Base-by-base conservation (phyloP, 2,113 vertebrate species). In the Onychostoma macrolepis region DNA sequence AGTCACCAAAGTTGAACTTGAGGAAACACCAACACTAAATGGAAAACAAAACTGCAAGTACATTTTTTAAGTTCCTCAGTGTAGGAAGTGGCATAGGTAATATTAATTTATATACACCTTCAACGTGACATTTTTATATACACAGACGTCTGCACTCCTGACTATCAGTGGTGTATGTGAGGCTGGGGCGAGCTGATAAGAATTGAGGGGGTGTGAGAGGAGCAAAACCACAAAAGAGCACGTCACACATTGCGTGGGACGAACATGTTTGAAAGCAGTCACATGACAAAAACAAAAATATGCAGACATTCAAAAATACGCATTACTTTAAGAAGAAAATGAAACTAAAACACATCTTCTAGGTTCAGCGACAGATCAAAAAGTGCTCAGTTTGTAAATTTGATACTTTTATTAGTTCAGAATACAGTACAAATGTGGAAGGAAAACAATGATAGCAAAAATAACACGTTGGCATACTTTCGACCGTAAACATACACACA, bases 101-200 rank as follows among this genome's bases (percentile, higher is more conserved):
- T 17, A 26, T 45, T 38, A 12, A 84, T 36, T 67, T 24, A 38
- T 50, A 61, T 4, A 41, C 7, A 13, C 30, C 30, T 12, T 9
- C 17, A 36, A 19, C 15, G 6, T 89, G 88, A 79, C 74, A 78
- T 58, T 13, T 53, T 86, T 15, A 84, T 28, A 26, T 63, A 87
- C 53, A 85, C 84, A 84, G 71, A 85, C 10, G 83, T 83, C 43
- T 30, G 63, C 88, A 88, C 88, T 88, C 89, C 87, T 74, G 53
- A 17, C 90, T 94, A 94, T 95, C 94, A 92, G 92, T 21, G 61
- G 38, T 90, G 88, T 83, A 1, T 85, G 65, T 72, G 90, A 90
- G 90, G 91, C 94, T 95, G 95, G 85, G 81, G 30, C 86, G 85
- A 11, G 82, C 93, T 92, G 95, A 95, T 95, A 94, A 91, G 90